Evolutionary conservation across 2,797 vertebrate genomes (phyloP).

Genomic region (Sternotherus odoratus): DNA sequence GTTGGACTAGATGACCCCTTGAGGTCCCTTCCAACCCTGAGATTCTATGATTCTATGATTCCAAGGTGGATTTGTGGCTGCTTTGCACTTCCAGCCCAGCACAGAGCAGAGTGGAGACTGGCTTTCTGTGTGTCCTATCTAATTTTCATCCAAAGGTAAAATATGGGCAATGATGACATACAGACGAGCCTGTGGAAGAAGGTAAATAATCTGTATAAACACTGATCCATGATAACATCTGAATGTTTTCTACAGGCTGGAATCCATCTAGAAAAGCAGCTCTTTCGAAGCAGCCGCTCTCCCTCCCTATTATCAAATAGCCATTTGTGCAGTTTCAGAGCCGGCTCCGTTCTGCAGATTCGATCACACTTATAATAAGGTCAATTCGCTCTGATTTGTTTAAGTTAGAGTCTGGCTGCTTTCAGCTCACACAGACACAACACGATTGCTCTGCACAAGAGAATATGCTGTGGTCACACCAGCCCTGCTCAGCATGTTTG

Average conservation of each 20-base stretch:
- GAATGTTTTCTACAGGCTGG: neutral
- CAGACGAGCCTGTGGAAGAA: neutral
- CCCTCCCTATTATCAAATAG: neutral
- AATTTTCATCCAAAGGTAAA: neutral
- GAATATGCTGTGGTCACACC: neutral
- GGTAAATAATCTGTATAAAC: neutral
- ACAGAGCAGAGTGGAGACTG: neutral
- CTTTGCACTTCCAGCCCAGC: neutral
- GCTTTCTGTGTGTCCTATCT: neutral
- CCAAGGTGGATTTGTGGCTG: neutral
- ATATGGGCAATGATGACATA: neutral
- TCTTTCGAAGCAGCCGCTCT: constrained; percentile 18
- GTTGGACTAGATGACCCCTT: no score
- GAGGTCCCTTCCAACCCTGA: no score
- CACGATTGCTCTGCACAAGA: fast-evolving
- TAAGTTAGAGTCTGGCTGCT: constrained; percentile 40
- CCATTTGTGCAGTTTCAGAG: neutral
- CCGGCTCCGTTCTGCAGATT: constrained; percentile 11
- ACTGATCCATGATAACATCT: neutral
- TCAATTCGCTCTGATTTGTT: constrained; percentile 63
- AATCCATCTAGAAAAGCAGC: neutral
- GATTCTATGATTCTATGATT: no score
- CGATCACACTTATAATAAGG: constrained; percentile 33
- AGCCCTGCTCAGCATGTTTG: neutral
- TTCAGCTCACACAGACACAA: constrained; percentile 54